Evolutionary conservation across 2,797 vertebrate species (phyloP), one percentile per base, ranked within the genome.

Genomic region (Syngnathus rostellatus): DNA sequence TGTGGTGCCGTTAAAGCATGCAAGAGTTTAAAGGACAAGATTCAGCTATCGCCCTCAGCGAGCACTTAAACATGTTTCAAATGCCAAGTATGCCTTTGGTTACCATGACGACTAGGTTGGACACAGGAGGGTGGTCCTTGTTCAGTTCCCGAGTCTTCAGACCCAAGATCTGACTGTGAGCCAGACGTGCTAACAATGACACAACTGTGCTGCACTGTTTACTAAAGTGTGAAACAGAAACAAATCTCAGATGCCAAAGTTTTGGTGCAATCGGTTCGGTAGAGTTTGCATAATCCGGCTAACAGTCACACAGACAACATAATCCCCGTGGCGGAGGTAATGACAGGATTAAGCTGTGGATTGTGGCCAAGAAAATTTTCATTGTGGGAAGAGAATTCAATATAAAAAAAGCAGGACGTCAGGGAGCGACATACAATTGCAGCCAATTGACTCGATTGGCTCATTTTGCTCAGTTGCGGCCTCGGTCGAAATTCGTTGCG

Each of bases 391-490:
- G n/a, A 23, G 10, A 43, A 12, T 62, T 46, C 14, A 46, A 46
- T 1, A 46, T 2, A 45, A 43, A 57, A 57, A 37, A 57, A 48
- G 17, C 10, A 9, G 9, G 58, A 60, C 10, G 58, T 17, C 38
- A 40, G 6, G 38, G 8, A 40, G 38, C 58, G 41, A 40, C 25
- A 38, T 17, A 31, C 25, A 38, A 58, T 58, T 19, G 12, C 57
- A 19, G 31, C 60, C 60, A 62, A 43, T 62, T n/a, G 5, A 8
- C 39, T 14, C 10, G n/a, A 45, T 37, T 66, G 73, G 45, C 67
- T 69, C 64, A 58, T 79, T 77, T 83, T 65, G 37, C 55, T 31
- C 25, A 2, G 14, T 31, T 70, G 60, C 77, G 70, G 65, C 69
- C 58, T 75, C 69, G 69, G 50, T 72, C 64, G 65, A 68, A 61